Evolutionary conservation across 2,888 invertebrate genomes (phyloP).

Genomic region (Bimastos eiseni): DNA sequence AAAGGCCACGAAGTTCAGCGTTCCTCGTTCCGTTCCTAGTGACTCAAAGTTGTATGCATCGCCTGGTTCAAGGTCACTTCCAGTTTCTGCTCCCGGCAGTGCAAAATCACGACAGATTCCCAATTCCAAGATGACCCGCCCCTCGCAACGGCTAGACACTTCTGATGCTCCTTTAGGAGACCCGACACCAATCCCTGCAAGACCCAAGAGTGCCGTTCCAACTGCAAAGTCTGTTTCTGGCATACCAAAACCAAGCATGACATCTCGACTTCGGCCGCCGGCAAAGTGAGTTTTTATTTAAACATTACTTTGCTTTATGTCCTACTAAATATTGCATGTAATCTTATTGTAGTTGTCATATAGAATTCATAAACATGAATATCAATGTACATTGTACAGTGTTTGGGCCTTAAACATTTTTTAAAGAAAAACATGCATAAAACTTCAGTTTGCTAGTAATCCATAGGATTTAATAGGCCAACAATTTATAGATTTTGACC

Average conservation of each 20-base stretch:
- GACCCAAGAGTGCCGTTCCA: neutral
- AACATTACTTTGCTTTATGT: too few relatives aligned
- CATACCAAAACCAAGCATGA: neutral
- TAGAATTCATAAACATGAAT: too few relatives aligned
- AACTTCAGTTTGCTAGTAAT: neutral
- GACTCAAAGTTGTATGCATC: neutral
- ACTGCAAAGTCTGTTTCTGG: neutral
- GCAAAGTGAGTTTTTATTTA: neutral
- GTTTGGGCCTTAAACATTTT: too few relatives aligned
- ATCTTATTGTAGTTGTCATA: too few relatives aligned
- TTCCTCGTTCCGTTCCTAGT: conserved; percentile 7
- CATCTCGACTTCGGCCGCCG: neutral
- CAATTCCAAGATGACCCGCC: neutral
- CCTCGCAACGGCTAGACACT: neutral
- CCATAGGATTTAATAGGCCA: neutral
- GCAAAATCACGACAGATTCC: neutral
- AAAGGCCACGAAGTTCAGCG: neutral
- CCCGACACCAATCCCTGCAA: neutral
- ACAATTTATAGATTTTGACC: neutral
- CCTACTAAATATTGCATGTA: too few relatives aligned
- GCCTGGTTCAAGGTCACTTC: neutral
- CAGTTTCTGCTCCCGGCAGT: neutral
- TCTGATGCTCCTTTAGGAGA: neutral
- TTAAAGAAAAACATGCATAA: too few relatives aligned
- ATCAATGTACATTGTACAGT: too few relatives aligned